phyloP scores from a whole-genome alignment of 2,888 invertebrate genomes.

The Eupithecia subumbrata region DNA sequence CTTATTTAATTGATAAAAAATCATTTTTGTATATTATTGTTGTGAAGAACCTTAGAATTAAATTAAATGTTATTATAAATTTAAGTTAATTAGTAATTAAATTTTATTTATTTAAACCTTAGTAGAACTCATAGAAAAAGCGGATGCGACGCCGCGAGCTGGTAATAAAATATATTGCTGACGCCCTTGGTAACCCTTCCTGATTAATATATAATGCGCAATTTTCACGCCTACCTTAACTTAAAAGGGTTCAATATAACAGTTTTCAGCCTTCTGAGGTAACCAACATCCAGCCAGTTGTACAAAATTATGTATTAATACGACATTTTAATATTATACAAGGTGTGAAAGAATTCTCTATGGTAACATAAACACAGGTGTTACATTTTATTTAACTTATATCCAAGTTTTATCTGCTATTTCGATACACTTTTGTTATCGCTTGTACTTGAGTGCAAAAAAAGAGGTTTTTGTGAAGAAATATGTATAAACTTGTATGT shows the following conservation, averaged over 20 bases:
- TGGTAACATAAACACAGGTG: neutral
- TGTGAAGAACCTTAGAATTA: too few species aligned
- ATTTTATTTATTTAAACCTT: too few species aligned
- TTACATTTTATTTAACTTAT: neutral
- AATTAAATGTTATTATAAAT: too few species aligned
- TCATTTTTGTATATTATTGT: too few species aligned
- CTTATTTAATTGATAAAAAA: too few species aligned
- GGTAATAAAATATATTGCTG: neutral
- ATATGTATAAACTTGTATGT: conserved; percentile 41
- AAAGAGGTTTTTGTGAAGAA: conserved; percentile 8
- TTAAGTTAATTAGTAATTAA: too few species aligned
- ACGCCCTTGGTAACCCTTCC: neutral
- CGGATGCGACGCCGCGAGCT: too few species aligned
- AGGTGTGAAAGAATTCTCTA: neutral
- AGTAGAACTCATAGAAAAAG: too few species aligned
- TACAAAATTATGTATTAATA: neutral
- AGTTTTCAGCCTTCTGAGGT: neutral
- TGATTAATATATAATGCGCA: neutral
- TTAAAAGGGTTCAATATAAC: neutral
- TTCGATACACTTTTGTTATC: conserved; percentile 26
- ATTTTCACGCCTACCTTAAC: neutral
- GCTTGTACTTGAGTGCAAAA: conserved; percentile 8
- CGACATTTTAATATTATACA: neutral
- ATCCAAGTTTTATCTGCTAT: conserved; percentile 22
- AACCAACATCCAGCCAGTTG: neutral